Base-by-base conservation (phyloP, 2,113 vertebrate species). In the Heteronetta atricapilla region DNA sequence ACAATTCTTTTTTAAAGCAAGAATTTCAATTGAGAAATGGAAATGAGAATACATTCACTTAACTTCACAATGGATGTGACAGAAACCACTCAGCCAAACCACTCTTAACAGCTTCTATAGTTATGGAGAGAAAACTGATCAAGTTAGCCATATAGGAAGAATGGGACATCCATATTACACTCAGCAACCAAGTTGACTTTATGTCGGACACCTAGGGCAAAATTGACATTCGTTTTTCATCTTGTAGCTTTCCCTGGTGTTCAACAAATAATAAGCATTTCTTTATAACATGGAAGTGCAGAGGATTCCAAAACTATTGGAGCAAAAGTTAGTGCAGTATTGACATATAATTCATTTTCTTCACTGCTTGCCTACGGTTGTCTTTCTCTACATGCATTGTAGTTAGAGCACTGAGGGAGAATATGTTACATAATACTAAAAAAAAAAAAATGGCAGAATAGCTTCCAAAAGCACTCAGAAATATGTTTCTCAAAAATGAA, bases 1-100 rank as follows among this genome's bases (percentile, higher is more conserved):
- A 38, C 74, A 94, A 90, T 63, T 55, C 78, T 89, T 80, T 77
- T 29, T 63, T 92, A 92, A 55, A n/a, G 92, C n/a, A 73, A 67
- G 55, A 84, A 72, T 86, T 79, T 70, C 62, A 91, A 70, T 22
- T 89, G 14, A 66, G 58, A 82, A 86, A 79, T 82, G 23, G 33
- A 91, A 95, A 83, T 63, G 15, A 58, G 26, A 70, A 63, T 48
- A 48, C 46, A 48, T 76, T 89, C 46, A 28, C 76, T 63, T 70
- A 60, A 70, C 34, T 86, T 40, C 40, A 70, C 58, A 59, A 38
- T 5, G 20, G 20, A 19, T 59, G 89, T 86, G 52, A 85, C 21
- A 78, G n/a, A n/a, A n/a, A n/a, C n/a, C n/a, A n/a, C 18, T 80
- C 48, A 53, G 34, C 55, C n/a, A 93, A 88, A 72, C 22, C 17